Evolutionary conservation across 2,797 vertebrate species (phyloP), one percentile per base, ranked within the genome.

Genomic region (Sebastes nivosus): DNA sequence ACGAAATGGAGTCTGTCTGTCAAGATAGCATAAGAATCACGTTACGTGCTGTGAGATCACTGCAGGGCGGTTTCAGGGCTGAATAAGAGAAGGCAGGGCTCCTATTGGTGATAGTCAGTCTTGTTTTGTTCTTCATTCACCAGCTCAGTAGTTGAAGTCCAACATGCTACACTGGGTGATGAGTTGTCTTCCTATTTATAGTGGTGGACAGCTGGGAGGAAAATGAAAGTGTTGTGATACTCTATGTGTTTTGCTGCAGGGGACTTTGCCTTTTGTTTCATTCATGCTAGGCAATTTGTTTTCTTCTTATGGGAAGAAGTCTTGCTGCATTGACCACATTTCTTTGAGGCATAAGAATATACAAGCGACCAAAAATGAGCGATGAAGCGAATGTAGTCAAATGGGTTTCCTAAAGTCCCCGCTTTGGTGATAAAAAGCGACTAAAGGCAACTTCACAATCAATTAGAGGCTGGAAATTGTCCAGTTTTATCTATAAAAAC

Each of bases 391-490:
- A 78, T 80, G 20, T 68, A 77, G 58, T 79, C 20, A 73, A 58
- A 83, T 77, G 22, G 50, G 54, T 78, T 75, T 86, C 50, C 5
- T 64, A 50, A 78, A 67, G 58, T 72, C 59, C 3, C 42, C 25
- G 20, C 70, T 68, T 76, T 76, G 38, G 24, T 79, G 74, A 80
- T 83, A 65, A 81, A 88, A 84, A 59, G 63, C 32, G 24, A 73
- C 79, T 52, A n/a, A 70, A 83, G 30, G 70, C 65, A 80, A 69
- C 59, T 59, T 80, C 55, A 72, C n/a, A 46, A 83, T 90, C 83
- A 86, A 82, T 92, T 87, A 88, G 66, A 74, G 36, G 68, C 42
- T 89, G 83, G 80, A 82, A 32, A 71, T n/a, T 66, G n/a, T 88
- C 74, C 85, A 82, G 54, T 80, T 85, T 64, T 64, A 75, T 88